Evolutionary conservation across 2,888 invertebrate species (phyloP), one percentile per base, ranked within the genome.

Genomic region (Idaea biselata): DNA sequence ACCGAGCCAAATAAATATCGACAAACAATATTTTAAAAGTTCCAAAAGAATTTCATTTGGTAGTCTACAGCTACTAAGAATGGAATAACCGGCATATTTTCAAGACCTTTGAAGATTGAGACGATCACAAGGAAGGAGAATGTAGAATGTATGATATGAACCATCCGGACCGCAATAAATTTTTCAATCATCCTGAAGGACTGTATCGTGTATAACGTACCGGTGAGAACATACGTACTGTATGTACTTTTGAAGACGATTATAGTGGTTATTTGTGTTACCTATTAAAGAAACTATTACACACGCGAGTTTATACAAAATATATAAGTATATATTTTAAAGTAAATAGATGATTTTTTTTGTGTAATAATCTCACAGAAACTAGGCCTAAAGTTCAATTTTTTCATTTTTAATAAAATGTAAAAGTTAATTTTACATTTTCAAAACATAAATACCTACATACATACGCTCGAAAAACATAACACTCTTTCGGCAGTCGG

Each of bases 171-270:
- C 74, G 73, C 75, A 73, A 76, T 76, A 76, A 69, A 73, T 78
- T 77, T 77, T 77, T 76, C 78, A 76, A 77, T 77, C 74, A 73
- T 76, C 72, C 66, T 66, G 18, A 68, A 66, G 68, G 69, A 70
- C 68, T 69, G 72, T 69, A 68, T 73, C 44, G 44, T 6, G 11
- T 25, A 44, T 44, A 44, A 44, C 44, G 44, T 44, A 44, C 44
- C 44, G 8, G 56, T 16, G 17, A 56, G 17, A 17, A 17, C 16
- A 55, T 16, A 55, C 4, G 16, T 56, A 18, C 56, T 11, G 11
- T 14, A 18, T 11, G 11, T 56, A 56, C 18, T 18, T 18, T 16
- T 14, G 1, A 18, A 17, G 4, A 18, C 17, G 17, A 18, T 56
- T n/a, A n/a, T n/a, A 56, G 18, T 56, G 11, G 18, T 56, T 56